Evolutionary conservation across 2,113 vertebrate species (phyloP), one percentile per base, ranked within the genome.

Genomic region (human): DNA sequence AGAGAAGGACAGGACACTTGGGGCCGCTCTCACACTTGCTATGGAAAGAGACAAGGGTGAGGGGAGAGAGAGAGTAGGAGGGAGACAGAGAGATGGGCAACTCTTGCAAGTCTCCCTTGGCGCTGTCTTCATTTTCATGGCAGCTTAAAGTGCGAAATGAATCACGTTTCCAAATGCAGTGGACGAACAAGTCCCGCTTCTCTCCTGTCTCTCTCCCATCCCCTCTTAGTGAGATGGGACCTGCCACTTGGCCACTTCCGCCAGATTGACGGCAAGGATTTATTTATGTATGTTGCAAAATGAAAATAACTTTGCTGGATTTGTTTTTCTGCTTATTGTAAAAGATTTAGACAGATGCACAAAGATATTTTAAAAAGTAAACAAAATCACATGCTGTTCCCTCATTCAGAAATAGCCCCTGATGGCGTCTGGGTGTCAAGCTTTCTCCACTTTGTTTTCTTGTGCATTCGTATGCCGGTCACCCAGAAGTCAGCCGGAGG

Each of bases 81-180:
- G 30, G 61, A 55, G 52, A 48, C 61, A 57, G 38, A 48, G 59
- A 81, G 52, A 78, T 8, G 61, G 84, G 73, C 45, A 40, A 59
- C 59, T 55, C 59, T 55, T 84, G 27, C 0, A 18, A 64, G 61
- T 73, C 68, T 82, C 80, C 70, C 40, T 57, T 35, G 59, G 73
- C 76, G n/a, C 59, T 61, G 78, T 68, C 48, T 89, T 75, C 57
- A 52, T 78, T 82, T 89, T 91, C 83, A 30, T 5, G 45, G 90
- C 50, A 17, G 66, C 32, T 30, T 75, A 61, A 80, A 79, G 95
- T 90, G 55, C 2, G 13, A 61, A 38, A 50, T 93, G 97, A 94
- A 76, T 93, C 95, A 87, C 9, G 35, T 73, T 89, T 94, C 95
- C 87, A 68, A 94, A n/a, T 27, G 73, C 79, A 68, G 25, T 17